Conservation (phyloP, 1,140 invertebrate genomes). For the Drosophila subpulchrella region DNA sequence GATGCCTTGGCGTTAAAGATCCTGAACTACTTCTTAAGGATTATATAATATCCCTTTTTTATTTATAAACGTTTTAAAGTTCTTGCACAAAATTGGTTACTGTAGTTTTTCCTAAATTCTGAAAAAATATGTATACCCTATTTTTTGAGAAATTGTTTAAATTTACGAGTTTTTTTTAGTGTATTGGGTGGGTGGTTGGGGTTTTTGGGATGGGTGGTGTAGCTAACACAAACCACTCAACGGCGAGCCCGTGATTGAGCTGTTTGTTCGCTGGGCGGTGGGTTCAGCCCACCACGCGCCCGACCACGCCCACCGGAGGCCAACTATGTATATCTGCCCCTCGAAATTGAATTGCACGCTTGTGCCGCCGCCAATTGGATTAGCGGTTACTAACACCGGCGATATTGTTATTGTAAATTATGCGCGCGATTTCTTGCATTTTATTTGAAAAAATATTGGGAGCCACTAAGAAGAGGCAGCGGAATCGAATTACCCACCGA, state of each 20-base stretch:
- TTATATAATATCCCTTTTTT: no score
- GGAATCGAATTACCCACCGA: conserved; percentile 76
- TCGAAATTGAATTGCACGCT: conserved; percentile 74
- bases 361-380: conserved; percentile 76
- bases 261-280: conserved; percentile 61
- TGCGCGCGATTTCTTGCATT: conserved; percentile 70
- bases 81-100: no score
- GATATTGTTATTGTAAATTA: conserved; percentile 82
- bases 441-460: conserved; percentile 44
- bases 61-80: no score
- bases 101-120: no score
- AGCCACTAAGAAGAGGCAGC: conserved; percentile 20
- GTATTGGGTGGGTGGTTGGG: not conserved
- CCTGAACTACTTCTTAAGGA: no score
- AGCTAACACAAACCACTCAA: conserved; percentile 43
- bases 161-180: not conserved
- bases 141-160: not conserved
- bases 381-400: conserved; percentile 81
- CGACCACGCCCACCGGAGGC: conserved; percentile 36
- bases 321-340: conserved; percentile 23
- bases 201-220: conserved; percentile 10
- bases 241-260: conserved; percentile 69
- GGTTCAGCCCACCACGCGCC: not conserved
- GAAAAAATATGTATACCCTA: no score
- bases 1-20: no score